phyloP scores from a whole-genome alignment of 2,888 invertebrate genomes.

The Drosophila barbarae region DNA sequence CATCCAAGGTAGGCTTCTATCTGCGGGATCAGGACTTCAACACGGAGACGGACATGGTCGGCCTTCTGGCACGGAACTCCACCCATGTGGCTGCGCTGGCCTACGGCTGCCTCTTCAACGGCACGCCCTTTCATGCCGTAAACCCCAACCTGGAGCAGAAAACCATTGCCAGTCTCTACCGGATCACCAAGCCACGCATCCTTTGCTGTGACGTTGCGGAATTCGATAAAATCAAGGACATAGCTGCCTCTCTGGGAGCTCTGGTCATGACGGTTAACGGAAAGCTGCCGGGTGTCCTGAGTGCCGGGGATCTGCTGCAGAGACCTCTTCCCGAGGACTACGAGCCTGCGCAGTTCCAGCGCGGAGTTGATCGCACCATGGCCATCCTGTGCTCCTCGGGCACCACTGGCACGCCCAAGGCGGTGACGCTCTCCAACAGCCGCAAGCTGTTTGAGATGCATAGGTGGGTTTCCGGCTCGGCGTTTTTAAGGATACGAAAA shows the following conservation, averaged over 20 bases:
- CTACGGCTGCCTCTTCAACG: constrained; percentile 70
- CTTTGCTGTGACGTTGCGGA: constrained; percentile 68
- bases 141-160: constrained; percentile 55
- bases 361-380: constrained; percentile 56
- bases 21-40: constrained; percentile 47
- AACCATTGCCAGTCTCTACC: constrained; percentile 54
- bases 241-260: constrained; percentile 35
- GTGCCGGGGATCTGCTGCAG: constrained; percentile 46
- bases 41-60: constrained; percentile 63
- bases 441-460: constrained; percentile 54
- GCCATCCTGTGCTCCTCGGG: constrained; percentile 77
- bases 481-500: too few species aligned
- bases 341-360: constrained; percentile 40
- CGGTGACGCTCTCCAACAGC: constrained; percentile 67
- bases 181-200: constrained; percentile 62
- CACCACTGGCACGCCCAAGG: constrained; percentile 77
- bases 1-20: constrained; percentile 56
- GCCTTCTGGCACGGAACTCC: constrained; percentile 64
- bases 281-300: constrained; percentile 22
- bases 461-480: constrained; percentile 35
- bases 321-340: constrained; percentile 34
- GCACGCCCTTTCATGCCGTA: constrained; percentile 66
- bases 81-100: constrained; percentile 62
- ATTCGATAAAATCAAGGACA: constrained; percentile 52
- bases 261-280: constrained; percentile 46